Evolutionary conservation across 1,140 invertebrate genomes (phyloP), one percentile per base, ranked within the genome.

Genomic region (Oncopodura yosiiana): DNA sequence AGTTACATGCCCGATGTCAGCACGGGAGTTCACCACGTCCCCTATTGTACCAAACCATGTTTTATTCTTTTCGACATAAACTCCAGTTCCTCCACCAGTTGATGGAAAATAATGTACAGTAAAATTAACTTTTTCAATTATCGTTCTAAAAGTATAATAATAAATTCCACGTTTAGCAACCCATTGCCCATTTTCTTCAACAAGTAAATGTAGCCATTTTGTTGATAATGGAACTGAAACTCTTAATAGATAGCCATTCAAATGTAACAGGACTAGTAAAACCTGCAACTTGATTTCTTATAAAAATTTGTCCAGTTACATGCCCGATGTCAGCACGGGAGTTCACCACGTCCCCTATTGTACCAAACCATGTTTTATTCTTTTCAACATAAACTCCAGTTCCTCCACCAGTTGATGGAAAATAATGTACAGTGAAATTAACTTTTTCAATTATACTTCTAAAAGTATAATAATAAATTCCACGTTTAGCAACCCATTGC

Each of bases 191-290:
- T 53, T 24, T n/a, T 6, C 11, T 27, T 41, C 3, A 3, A 6
- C 11, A 19, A 57, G 50, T 55, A 58, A 45, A 16, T 48, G 44
- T 1, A 53, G 36, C 45, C 50, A 58, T 38, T 42, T 45, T 12
- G 54, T 54, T n/a, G n/a, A n/a, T 16, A 27, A 54, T 2, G 60
- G 55, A 1, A 38, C 48, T 23, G 49, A 42, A 29, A 54, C 41
- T 14, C 18, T n/a, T 11, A 62, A 14, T 26, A 27, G 16, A 32
- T 51, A 21, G 3, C 56, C 56, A 34, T 58, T 29, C 26, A 62
- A 62, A 27, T 56, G 54, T 53, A 2, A 58, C 23, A 8, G 62
- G 55, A 50, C 44, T 49, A 18, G 58, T 43, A 45, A 38, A 55
- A 18, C 27, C 54, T 1, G 58, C 51, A 1, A 54, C 12, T 26